These are phyloP conservation scores for Amblyopsis hoosieri DNA, from an alignment of 2,797 vertebrate genomes.

Conservation along the genomic window DNA sequence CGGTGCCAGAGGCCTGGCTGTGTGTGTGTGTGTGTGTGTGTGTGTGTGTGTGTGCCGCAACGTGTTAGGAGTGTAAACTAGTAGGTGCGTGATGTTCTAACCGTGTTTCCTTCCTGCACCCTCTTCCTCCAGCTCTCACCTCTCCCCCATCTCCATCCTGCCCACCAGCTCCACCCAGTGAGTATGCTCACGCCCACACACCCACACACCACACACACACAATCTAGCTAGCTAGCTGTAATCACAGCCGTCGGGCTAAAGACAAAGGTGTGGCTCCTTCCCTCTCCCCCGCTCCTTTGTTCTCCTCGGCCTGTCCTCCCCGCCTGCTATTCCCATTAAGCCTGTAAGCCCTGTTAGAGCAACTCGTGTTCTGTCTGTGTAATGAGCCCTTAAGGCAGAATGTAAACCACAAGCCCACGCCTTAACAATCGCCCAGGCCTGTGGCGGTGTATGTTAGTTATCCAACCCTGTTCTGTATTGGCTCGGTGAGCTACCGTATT, in stretches of 20 bases:
- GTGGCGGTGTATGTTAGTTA: no score
- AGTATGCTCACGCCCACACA: conserved; percentile 67
- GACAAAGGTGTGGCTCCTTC: background rate
- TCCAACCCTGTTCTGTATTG: no score
- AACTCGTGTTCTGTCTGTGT: conserved; percentile 18
- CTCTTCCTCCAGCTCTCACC: conserved; percentile 82
- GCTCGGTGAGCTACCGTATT: background rate
- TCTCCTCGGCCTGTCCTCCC: background rate
- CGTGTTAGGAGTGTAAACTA: conserved; percentile 15
- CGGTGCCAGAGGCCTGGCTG: conserved; percentile 29
- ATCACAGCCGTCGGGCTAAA: background rate
- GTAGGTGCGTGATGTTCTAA: conserved; percentile 57
- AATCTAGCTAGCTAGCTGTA: background rate
- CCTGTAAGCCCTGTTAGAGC: conserved; percentile 26
- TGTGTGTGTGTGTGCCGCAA: conserved; percentile 32
- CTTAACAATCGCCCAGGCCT: no score
- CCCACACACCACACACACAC: background rate
- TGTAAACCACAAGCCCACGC: no score
- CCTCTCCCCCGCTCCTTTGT: background rate
- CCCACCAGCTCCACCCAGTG: conserved; percentile 92
- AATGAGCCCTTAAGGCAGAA: conserved; percentile 31
- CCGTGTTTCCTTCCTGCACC: conserved; percentile 45
- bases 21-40: conserved; percentile 10
- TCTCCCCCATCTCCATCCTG: conserved; percentile 86
- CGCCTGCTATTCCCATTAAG: background rate